These are phyloP conservation scores for Plebejus melissa DNA, from an alignment of 2,888 invertebrate genomes.

Conservation along the genomic window DNA sequence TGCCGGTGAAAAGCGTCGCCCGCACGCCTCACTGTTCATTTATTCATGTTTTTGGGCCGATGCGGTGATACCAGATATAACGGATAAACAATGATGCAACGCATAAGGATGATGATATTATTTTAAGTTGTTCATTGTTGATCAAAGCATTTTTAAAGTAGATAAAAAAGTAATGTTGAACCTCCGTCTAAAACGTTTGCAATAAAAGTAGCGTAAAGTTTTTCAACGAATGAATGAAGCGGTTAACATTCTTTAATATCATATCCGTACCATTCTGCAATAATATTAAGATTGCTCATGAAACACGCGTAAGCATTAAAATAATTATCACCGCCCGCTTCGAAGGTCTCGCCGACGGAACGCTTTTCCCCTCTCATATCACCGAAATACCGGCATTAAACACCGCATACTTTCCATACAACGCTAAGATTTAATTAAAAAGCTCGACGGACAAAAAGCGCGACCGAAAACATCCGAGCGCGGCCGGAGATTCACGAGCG, in stretches of 20 bases:
- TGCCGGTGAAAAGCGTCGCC: conserved; percentile 43
- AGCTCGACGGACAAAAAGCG: conserved; percentile 54
- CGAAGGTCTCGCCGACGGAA: conserved; percentile 23
- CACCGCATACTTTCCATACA: conserved; percentile 63
- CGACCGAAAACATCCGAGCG: conserved; percentile 53
- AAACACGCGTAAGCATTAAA: conserved; percentile 25
- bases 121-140: background rate
- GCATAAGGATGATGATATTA: background rate
- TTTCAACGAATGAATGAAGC: background rate
- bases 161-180: background rate
- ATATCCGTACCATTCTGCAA: conserved; percentile 9
- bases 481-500: conserved; percentile 43
- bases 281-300: conserved; percentile 26
- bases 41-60: conserved; percentile 30
- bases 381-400: conserved; percentile 38
- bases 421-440: conserved; percentile 71
- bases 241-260: conserved; percentile 23
- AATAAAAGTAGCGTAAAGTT: background rate
- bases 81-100: conserved; percentile 12
- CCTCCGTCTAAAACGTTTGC: background rate
- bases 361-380: conserved; percentile 28
- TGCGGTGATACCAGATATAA: conserved; percentile 18
- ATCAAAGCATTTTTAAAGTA: background rate
- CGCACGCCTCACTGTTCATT: conserved; percentile 31
- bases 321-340: conserved; percentile 24